A percentile compares a stretch with the other conserved stretches of the same genome.
Evolutionary conservation across 2,888 invertebrate species (phyloP).

Genomic region (Amphipyra berbera): DNA sequence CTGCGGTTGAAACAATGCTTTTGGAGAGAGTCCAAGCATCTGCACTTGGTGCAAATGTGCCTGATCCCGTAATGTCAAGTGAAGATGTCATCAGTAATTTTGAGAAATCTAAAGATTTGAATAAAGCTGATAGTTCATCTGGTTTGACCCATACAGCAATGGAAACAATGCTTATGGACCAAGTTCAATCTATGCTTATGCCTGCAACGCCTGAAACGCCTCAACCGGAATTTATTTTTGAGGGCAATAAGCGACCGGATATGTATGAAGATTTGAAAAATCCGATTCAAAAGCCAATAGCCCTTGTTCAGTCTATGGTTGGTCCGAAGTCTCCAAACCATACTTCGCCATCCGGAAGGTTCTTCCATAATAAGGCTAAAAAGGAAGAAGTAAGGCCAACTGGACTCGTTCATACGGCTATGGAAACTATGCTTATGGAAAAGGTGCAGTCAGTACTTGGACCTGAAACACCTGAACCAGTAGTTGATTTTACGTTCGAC

Average conservation of each 20-base stretch:
- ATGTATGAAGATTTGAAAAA: conserved; percentile 24
- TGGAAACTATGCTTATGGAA: conserved; percentile 88
- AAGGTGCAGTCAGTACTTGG: conserved; percentile 81
- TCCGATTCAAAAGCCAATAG: conserved; percentile 35
- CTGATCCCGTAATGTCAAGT: conserved; percentile 33
- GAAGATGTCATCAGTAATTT: conserved; percentile 8
- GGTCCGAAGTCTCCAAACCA: conserved; percentile 42
- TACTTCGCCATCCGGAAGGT: conserved; percentile 42
- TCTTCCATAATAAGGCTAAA: conserved; percentile 39
- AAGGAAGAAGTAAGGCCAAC: conserved; percentile 66
- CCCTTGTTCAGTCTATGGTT: conserved; percentile 51
- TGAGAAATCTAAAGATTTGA: conserved; percentile 14
- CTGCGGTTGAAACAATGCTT: conserved; percentile 58
- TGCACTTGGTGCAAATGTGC: conserved; percentile 35
- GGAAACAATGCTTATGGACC: conserved; percentile 87
- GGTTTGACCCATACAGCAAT: conserved; percentile 84
- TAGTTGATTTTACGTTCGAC: conserved; percentile 52
- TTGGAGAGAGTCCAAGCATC: conserved; percentile 54
- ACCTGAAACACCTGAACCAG: conserved; percentile 69
- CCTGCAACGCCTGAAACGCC: conserved; percentile 49
- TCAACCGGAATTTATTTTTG: conserved; percentile 39
- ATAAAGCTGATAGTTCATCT: conserved; percentile 52
- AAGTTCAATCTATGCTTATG: conserved; percentile 71
- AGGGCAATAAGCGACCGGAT: conserved; percentile 19
- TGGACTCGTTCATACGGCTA: conserved; percentile 84